Conservation (phyloP, 1,140 invertebrate species). For the Oryctes rhinoceros region DNA sequence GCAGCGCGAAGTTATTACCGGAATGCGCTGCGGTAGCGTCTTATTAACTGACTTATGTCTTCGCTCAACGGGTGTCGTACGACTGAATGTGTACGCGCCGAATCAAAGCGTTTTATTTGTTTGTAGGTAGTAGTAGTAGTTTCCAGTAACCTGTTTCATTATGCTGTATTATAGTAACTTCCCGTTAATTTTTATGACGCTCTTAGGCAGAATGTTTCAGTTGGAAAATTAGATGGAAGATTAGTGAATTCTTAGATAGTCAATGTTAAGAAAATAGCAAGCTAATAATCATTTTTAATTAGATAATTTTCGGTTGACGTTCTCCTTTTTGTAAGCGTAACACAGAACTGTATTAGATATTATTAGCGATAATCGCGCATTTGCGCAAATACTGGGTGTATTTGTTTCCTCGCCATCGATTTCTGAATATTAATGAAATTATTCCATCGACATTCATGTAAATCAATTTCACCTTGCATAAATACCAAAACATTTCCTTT, state of each 20-base stretch:
- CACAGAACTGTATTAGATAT: too few species aligned
- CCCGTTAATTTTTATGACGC: background rate
- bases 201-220: background rate
- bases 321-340: too few species aligned
- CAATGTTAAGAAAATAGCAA: too few species aligned
- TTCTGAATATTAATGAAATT: too few species aligned
- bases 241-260: background rate
- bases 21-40: background rate
- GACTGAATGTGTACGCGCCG: background rate
- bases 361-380: too few species aligned
- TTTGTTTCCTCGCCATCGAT: too few species aligned
- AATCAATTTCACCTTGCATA: too few species aligned
- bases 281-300: too few species aligned
- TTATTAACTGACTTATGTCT: background rate
- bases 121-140: background rate
- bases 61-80: background rate
- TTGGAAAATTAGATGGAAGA: background rate
- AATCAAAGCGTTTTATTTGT: background rate
- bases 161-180: background rate
- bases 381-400: too few species aligned
- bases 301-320: too few species aligned
- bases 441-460: too few species aligned
- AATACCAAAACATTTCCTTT: too few species aligned
- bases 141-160: slow-evolving; percentile 1
- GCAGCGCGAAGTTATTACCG: background rate